phyloP scores from a whole-genome alignment of 2,113 vertebrate genomes.

The Sterna hirundo region DNA sequence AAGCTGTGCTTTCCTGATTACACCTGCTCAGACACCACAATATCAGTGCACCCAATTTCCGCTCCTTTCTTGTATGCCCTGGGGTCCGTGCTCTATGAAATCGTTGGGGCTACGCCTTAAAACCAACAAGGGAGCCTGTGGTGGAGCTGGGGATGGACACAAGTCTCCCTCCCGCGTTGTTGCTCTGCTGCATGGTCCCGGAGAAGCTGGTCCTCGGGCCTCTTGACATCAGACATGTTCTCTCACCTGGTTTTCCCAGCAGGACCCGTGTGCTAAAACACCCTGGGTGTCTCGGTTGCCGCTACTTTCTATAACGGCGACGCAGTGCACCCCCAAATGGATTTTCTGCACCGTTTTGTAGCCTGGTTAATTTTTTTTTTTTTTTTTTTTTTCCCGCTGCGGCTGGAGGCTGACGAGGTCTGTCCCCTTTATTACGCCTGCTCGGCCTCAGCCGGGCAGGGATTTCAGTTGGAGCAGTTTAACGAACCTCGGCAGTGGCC shows the following conservation, averaged over 20 bases:
- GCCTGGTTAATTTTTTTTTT: background rate
- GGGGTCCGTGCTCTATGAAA: background rate
- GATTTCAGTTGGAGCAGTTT: background rate
- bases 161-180: background rate
- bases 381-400: background rate
- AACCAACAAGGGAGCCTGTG: background rate
- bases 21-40: background rate
- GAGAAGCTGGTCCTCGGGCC: background rate
- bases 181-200: background rate
- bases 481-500: slow-evolving; percentile 14
- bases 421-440: background rate
- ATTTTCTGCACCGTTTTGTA: background rate
- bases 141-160: rapidly evolving
- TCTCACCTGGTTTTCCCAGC: background rate
- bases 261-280: background rate
- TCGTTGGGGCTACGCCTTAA: background rate
- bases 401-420: background rate
- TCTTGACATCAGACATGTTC: background rate
- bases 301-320: background rate
- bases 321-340: background rate
- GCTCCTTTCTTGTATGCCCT: rapidly evolving
- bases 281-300: background rate
- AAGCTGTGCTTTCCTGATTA: background rate
- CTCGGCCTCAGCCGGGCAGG: background rate
- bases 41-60: background rate